phyloP scores from a whole-genome alignment of 2,113 vertebrate genomes.

The Aptenodytes patagonicus region DNA sequence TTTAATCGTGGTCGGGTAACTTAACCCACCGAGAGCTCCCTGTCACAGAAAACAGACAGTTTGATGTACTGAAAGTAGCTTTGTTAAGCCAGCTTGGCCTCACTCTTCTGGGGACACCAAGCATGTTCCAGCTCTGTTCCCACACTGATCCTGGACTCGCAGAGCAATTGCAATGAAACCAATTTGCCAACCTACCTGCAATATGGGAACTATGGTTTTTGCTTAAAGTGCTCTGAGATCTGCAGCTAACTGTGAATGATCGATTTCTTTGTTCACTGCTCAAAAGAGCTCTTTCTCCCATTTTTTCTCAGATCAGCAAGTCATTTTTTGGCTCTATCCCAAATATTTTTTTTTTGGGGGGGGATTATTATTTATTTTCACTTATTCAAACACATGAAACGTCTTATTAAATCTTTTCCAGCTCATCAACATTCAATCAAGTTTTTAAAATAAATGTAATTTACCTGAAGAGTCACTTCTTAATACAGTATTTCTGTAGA shows the following conservation, averaged over 20 bases:
- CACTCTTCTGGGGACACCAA: neutral
- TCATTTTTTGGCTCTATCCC: neutral
- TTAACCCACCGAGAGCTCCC: neutral
- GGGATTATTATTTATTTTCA: neutral
- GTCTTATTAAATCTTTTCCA: neutral
- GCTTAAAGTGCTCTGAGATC: neutral
- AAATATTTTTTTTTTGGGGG: neutral
- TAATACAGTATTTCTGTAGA: neutral
- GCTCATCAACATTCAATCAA: neutral
- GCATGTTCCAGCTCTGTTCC: neutral
- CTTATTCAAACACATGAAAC: neutral
- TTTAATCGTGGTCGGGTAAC: neutral
- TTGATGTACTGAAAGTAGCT: neutral
- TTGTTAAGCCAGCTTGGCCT: neutral
- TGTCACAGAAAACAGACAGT: neutral
- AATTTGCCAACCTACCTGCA: neutral
- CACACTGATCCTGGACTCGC: neutral
- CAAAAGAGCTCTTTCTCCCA: neutral
- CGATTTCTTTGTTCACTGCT: neutral
- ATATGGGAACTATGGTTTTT: neutral
- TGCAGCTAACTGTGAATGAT: neutral
- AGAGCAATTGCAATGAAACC: neutral
- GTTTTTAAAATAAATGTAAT: neutral
- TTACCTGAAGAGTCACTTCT: neutral
- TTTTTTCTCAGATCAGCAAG: neutral